Evolutionary conservation across 1,140 invertebrate genomes (phyloP).

Genomic region (Drosophila busckii): DNA sequence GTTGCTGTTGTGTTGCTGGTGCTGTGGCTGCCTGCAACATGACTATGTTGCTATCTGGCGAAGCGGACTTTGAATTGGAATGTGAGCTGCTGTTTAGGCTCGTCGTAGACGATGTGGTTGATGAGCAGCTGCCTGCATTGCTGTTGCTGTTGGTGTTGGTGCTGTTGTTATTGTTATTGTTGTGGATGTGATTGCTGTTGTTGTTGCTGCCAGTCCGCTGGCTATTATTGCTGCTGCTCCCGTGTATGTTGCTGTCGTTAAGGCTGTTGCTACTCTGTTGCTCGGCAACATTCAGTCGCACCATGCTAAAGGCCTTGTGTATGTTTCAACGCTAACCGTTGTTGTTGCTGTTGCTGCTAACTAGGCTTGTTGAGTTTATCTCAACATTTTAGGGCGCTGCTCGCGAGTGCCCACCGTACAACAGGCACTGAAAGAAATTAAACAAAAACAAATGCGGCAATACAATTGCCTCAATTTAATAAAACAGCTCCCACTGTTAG

Average conservation of each 20-base stretch:
- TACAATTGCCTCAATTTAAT: slow-evolving; percentile 59
- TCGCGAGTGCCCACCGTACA: no score
- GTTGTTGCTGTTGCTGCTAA: slow-evolving; percentile 12
- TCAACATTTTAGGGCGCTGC: slow-evolving; percentile 42
- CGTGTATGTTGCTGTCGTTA: slow-evolving; percentile 7
- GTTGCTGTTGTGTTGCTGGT: slow-evolving; percentile 30
- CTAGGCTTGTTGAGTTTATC: slow-evolving; percentile 14
- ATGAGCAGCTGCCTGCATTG: slow-evolving; percentile 53
- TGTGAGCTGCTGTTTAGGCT: slow-evolving; percentile 57
- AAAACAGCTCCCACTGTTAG: no score
- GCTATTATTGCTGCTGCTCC: slow-evolving; percentile 30
- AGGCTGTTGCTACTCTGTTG: slow-evolving; percentile 41
- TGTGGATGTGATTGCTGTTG: slow-evolving; percentile 17
- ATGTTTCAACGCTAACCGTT: slow-evolving; percentile 6
- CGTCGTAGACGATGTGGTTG: slow-evolving; percentile 55
- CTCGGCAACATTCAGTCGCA: slow-evolving; percentile 70
- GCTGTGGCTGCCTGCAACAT: slow-evolving; percentile 51
- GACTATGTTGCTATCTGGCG: slow-evolving; percentile 52
- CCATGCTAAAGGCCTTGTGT: slow-evolving; percentile 49
- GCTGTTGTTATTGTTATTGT: slow-evolving; percentile 6
- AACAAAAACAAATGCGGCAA: no score
- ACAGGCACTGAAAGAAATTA: no score
- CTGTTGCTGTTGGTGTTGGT: slow-evolving; percentile 37
- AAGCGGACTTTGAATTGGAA: slow-evolving; percentile 34
- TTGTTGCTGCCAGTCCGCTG: slow-evolving; percentile 15